These are phyloP conservation scores for Corynorhinus townsendii DNA, from an alignment of 2,113 vertebrate species.

Conservation along the genomic window DNA sequence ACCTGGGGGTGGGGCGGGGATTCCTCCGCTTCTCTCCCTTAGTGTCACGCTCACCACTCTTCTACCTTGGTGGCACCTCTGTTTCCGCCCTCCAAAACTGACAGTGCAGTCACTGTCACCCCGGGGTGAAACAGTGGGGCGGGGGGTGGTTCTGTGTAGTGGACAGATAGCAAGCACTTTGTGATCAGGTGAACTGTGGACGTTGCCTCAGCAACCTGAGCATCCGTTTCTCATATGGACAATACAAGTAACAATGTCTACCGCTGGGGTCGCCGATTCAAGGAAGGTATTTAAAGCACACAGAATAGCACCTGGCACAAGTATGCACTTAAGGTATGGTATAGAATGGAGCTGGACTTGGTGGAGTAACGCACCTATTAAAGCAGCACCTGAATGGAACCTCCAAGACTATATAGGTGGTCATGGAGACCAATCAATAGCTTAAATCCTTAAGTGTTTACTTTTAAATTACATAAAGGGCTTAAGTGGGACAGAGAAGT, in stretches of 20 bases:
- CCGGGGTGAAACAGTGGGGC: neutral
- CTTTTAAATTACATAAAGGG: neutral
- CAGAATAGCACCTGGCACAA: neutral
- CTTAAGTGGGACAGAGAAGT: neutral
- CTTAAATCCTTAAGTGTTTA: neutral
- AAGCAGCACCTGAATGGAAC: neutral
- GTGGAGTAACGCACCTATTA: neutral
- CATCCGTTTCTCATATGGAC: neutral
- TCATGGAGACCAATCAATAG: neutral
- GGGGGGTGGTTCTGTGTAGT: neutral
- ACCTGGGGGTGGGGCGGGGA: fast-evolving
- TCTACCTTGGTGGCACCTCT: no score
- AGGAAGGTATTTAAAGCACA: neutral
- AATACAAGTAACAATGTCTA: neutral
- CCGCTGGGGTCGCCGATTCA: neutral
- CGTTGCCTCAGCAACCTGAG: neutral
- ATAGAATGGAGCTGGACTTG: neutral
- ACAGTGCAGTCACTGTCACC: neutral
- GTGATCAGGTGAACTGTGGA: no score
- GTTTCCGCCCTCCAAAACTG: neutral
- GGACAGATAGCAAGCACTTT: neutral
- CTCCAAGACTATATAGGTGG: neutral
- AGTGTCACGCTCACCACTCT: neutral
- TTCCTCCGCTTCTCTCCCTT: neutral
- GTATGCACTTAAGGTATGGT: neutral